These are phyloP conservation scores for Centropus bengalensis DNA, from an alignment of 2,113 vertebrate genomes.

Conservation along the genomic window DNA sequence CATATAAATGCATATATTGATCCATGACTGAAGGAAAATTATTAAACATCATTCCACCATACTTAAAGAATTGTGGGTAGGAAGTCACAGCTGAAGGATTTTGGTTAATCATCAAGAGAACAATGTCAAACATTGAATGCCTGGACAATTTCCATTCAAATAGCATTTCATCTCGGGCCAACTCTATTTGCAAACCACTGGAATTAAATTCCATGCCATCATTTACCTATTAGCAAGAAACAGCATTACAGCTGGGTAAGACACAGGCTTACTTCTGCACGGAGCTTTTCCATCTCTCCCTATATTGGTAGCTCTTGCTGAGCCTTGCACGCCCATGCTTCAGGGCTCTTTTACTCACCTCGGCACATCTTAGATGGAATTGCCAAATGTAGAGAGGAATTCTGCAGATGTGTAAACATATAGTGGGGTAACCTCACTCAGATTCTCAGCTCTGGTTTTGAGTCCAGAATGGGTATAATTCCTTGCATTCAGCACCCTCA, in stretches of 20 bases:
- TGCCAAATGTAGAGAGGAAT: not conserved
- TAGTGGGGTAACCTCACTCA: not conserved
- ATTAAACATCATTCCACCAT: slow-evolving; percentile 21
- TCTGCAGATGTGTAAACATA: not conserved
- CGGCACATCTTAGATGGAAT: fast-evolving
- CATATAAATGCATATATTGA: not conserved
- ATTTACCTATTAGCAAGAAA: slow-evolving; percentile 30
- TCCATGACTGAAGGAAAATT: not conserved
- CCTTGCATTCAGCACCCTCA: not conserved
- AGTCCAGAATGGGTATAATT: not conserved
- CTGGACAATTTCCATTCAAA: slow-evolving; percentile 73
- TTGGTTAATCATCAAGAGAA: slow-evolving; percentile 71
- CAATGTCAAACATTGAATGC: slow-evolving; percentile 75
- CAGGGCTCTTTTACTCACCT: not conserved
- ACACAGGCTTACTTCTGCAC: not conserved
- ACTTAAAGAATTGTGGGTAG: slow-evolving; percentile 38
- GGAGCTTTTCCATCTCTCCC: not conserved
- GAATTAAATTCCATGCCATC: slow-evolving; percentile 35
- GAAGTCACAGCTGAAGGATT: slow-evolving; percentile 73
- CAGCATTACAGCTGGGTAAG: not conserved
- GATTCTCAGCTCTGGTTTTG: not conserved
- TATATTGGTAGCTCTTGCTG: not conserved
- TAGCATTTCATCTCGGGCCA: slow-evolving; percentile 65
- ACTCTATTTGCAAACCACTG: slow-evolving; percentile 59
- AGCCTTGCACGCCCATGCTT: not conserved